Evolutionary conservation across 2,888 invertebrate species (phyloP), one percentile per base, ranked within the genome.

Genomic region (Pollenia labialis): DNA sequence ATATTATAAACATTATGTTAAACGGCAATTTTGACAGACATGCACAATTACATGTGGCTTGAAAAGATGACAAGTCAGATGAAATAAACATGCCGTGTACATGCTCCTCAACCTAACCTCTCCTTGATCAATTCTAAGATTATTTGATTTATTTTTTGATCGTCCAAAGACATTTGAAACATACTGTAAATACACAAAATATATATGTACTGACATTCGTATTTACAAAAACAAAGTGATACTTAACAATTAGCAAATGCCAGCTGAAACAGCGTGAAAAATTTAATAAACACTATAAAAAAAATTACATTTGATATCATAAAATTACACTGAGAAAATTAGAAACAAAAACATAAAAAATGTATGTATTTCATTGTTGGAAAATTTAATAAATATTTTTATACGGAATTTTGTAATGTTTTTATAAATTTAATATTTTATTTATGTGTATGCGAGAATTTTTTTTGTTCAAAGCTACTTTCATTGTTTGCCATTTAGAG

Each of bases 401-500:
- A 56, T 11, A 12, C 9, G 40, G 16, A 76, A 76, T 69, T 46
- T 14, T 62, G 32, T 44, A 58, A 1, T 64, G 4, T 54, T 50
- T 23, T 64, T 58, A 50, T 77, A 60, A 58, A 54, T 58, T 69
- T 62, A 62, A 68, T 66, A 18, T 56, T 77, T 79, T 79, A 42
- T 71, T 80, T 80, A 23, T 46, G 48, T 82, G n/a, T 54, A 32
- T 71, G 14, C 76, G 71, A 50, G 18, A 44, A 50, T 60, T 72
- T 54, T 68, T 50, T 71, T 62, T 16, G 1, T 62, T 18, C 16
- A 58, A 64, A 74, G 69, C 60, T 64, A 79, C 76, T 84, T 87
- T 87, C 72, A 68, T 87, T 81, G 83, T 76, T 81, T 69, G 71
- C 75, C 75, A 85, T 81, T 76, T 81, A 71, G 52, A 85, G 71